Percentiles rank a stretch among this genome's conserved stretches.
Evolutionary conservation across 1,140 invertebrate species (phyloP).

Genomic region (Leptinotarsa lineolata): DNA sequence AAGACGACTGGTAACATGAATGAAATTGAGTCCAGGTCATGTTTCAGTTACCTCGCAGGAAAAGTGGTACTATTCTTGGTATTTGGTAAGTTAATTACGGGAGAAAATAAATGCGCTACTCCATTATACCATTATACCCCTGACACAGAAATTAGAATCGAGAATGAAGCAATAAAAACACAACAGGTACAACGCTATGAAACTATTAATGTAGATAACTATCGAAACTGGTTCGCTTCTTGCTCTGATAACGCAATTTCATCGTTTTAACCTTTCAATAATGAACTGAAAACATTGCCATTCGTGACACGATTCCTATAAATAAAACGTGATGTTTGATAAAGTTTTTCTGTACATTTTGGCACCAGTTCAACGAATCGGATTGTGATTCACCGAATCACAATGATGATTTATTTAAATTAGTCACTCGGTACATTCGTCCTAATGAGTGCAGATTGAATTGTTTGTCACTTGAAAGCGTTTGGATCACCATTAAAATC

Average conservation of each 20-base stretch:
- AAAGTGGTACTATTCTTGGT: too few relatives aligned
- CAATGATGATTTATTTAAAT: conserved; percentile 12
- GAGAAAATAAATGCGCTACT: too few relatives aligned
- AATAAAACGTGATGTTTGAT: conserved; percentile 1
- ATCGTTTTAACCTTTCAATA: background rate
- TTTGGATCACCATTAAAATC: background rate
- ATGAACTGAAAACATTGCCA: conserved; percentile 6
- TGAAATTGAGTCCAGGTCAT: too few relatives aligned
- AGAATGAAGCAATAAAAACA: too few relatives aligned
- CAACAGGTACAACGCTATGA: too few relatives aligned
- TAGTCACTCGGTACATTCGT: conserved; percentile 12
- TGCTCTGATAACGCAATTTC: background rate
- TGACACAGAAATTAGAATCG: too few relatives aligned
- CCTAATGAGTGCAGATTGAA: conserved; percentile 7
- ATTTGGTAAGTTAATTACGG: too few relatives aligned
- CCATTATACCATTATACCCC: too few relatives aligned
- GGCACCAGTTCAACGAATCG: background rate
- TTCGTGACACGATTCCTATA: conserved; percentile 5
- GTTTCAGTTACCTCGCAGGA: too few relatives aligned
- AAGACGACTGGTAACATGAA: too few relatives aligned
- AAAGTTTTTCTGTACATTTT: conserved; percentile 4
- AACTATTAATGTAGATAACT: too few relatives aligned
- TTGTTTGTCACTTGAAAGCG: conserved; percentile 1
- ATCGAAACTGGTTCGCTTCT: conserved; percentile 1
- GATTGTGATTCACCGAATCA: background rate